phyloP scores from a whole-genome alignment of 2,113 vertebrate genomes.

The rabbit (Oryctolagus cuniculus) region DNA sequence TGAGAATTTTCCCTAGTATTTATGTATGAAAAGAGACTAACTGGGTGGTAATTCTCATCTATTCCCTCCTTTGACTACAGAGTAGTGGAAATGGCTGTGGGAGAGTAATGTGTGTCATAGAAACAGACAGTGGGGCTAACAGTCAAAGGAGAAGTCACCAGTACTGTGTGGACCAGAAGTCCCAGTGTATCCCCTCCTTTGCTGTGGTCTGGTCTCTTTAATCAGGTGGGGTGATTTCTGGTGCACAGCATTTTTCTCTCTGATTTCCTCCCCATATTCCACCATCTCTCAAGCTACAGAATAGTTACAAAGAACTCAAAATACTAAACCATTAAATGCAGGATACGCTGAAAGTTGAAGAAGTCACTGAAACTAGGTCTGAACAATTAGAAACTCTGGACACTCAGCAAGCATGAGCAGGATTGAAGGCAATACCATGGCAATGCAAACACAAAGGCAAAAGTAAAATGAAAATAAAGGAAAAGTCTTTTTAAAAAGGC shows the following conservation, averaged over 20 bases:
- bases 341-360: not conserved
- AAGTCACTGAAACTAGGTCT: not conserved
- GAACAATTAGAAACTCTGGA: not conserved
- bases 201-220: not conserved
- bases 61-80: slow-evolving; percentile 19
- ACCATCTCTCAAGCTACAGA: not conserved
- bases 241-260: not conserved
- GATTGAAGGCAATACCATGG: not conserved
- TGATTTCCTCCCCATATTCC: not conserved
- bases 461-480: not conserved
- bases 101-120: not conserved
- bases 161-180: not conserved
- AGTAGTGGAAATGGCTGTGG: not conserved
- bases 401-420: not conserved
- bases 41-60: not conserved
- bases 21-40: not conserved
- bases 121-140: not conserved
- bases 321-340: not conserved
- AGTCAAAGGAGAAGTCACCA: not conserved
- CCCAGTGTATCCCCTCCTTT: rapidly evolving
- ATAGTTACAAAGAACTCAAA: not conserved
- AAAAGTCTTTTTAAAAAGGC: not conserved
- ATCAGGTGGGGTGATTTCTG: not conserved
- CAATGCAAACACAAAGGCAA: not conserved
- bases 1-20: not conserved